A percentile compares a stretch with the other conserved stretches of the same genome.
Conservation (phyloP, 2,113 vertebrate species). For the Xiphophorus hellerii region DNA sequence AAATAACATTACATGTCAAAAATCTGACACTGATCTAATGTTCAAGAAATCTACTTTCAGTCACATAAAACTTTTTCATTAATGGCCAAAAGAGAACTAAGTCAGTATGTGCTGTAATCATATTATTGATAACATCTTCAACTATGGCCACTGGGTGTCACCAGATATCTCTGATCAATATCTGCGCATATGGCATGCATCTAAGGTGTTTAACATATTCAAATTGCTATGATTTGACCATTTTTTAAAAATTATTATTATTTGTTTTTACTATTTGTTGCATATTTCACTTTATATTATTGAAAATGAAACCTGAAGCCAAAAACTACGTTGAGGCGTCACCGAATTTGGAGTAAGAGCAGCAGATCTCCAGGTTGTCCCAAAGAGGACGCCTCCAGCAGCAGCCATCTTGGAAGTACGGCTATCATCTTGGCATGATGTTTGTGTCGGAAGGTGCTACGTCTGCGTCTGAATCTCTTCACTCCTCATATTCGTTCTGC, state of each 20-base stretch:
- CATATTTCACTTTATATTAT: conserved; percentile 18
- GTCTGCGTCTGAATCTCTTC: conserved; percentile 44
- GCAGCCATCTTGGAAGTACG: conserved; percentile 77
- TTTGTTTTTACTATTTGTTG: conserved; percentile 4
- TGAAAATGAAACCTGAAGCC: conserved; percentile 2
- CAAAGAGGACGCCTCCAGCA: conserved; percentile 62
- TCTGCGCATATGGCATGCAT: conserved; percentile 49
- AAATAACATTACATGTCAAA: background rate
- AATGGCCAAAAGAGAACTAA: background rate
- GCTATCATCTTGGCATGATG: conserved; percentile 60
- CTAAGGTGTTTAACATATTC: conserved; percentile 43
- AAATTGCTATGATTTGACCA: conserved; percentile 36
- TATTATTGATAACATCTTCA: conserved; percentile 62
- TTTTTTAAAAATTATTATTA: conserved; percentile 7
- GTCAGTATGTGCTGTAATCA: background rate
- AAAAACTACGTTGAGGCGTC: conserved; percentile 50
- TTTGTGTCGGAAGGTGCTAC: conserved; percentile 54
- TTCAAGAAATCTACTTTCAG: background rate
- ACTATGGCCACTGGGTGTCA: conserved; percentile 77
- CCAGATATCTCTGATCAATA: conserved; percentile 76
- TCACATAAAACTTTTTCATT: conserved; percentile 1
- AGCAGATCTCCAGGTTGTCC: conserved; percentile 56
- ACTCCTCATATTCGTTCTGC: conserved; percentile 12
- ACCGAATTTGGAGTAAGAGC: conserved; percentile 20
- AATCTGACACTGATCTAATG: background rate